Evolutionary conservation across 2,797 vertebrate species (phyloP), one percentile per base, ranked within the genome.

Genomic region (Anguilla anguilla): DNA sequence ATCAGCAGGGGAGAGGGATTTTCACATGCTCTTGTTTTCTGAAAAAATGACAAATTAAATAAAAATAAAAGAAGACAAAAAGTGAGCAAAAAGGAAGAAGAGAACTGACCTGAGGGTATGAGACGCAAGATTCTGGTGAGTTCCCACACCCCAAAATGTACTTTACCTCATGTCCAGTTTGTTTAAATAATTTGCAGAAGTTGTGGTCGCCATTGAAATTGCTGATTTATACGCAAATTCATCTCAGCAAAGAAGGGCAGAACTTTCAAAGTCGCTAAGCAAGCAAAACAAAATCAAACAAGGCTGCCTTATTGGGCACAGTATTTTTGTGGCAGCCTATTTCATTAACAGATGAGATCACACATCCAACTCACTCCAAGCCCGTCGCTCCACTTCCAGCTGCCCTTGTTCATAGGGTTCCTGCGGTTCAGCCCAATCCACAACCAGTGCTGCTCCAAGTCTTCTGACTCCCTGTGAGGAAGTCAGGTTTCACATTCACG

Each of bases 361-460:
- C 17, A 77, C 3, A n/a, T 51, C 25, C 51, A 46, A 96, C 98
- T 97, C 93, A 99, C 98, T 93, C 97, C 96, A 5, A 97, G 91
- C 25, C 98, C 98, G 0, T 99, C 98, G 0, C 98, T 99, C 98
- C 98, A 99, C 84, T 93, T 96, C 98, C 98, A 99, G 93, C 97
- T 98, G 91, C 95, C 96, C 17, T 96, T 97, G 10, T 94, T 96
- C 49, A 92, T 35, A 0, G 98, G 97, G 92, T 98, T 96, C 77
- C 97, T 95, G 9, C 98, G 96, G 93, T 98, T 98, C 89, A 99
- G 95, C 61, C 98, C 98, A 0, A 99, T 98, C 98, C 98, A 99
- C 91, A 99, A 97, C 98, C 98, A 99, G 90, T 97, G 97, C 93
- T 99, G 98, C 90, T 99, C 98, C 0, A 98, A 97, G 51, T 96